Evolutionary conservation across 2,888 invertebrate genomes (phyloP), one percentile per base, ranked within the genome.

Genomic region (Epiblema foenella): DNA sequence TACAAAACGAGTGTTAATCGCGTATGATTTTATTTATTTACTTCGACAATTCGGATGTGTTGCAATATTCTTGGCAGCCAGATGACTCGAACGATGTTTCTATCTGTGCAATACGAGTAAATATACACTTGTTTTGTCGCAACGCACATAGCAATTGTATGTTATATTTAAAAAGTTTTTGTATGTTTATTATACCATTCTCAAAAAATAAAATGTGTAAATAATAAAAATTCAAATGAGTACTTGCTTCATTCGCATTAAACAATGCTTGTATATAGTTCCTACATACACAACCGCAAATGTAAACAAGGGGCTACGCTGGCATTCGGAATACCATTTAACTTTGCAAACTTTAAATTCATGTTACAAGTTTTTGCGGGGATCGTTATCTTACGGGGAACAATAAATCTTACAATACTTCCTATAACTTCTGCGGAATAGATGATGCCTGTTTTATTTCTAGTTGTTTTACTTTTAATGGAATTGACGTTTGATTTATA

Each of bases 321-420:
- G n/a, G 20, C 57, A 65, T 67, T 71, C 67, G 67, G 56, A 71
- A 71, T 71, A 33, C 71, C 67, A 71, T 71, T 71, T 62, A 65
- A 67, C 71, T 71, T 71, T 62, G 71, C 56, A 62, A 71, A 71
- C 66, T 71, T 66, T 66, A 67, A 62, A 71, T 66, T 71, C 67
- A 71, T 71, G 71, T 62, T 70, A 39, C 71, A 71, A 71, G 62
- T 71, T 71, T 71, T 71, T 71, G 62, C 66, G 20, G 42, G 33
- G 69, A 66, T 71, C n/a, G 60, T 67, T 71, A 71, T 71, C 71
- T 62, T 46, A 17, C 18, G 11, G 20, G 11, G 56, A 60, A 66
- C 70, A 70, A 71, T 71, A 71, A 71, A 71, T 71, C 71, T 71
- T 62, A 54, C 59, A 33, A 70, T 60, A 52, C 62, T 71, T 71